These are phyloP conservation scores for Mirounga angustirostris DNA, from an alignment of 2,113 vertebrate genomes.

Conservation along the genomic window DNA sequence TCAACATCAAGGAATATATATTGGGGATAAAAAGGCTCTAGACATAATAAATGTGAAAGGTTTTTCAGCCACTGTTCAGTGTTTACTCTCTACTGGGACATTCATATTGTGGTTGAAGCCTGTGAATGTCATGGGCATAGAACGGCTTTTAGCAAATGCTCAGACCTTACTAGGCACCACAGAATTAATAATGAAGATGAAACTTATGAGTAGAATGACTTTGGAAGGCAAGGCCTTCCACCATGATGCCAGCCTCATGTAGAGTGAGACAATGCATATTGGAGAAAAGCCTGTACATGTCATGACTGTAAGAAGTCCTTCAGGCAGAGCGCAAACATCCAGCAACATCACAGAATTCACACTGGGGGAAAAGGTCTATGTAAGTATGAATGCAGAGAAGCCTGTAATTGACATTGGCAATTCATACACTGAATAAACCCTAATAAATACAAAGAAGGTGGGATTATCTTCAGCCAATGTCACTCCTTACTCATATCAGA, in stretches of 20 bases:
- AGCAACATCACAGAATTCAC: not conserved
- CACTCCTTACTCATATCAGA: not conserved
- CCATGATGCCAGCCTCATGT: not conserved
- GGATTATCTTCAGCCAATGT: not conserved
- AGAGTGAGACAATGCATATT: not conserved
- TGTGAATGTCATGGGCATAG: not conserved
- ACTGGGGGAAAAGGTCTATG: too few species aligned
- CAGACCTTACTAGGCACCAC: not conserved
- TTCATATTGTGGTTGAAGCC: not conserved
- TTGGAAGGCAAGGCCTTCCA: not conserved
- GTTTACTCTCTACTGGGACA: not conserved
- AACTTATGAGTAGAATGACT: not conserved
- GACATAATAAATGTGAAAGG: not conserved
- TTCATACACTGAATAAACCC: not conserved
- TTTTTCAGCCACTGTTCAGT: not conserved
- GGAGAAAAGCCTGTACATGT: not conserved
- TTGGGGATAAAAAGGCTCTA: not conserved
- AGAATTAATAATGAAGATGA: not conserved
- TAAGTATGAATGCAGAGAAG: not conserved
- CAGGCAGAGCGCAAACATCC: not conserved
- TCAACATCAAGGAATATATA: not conserved
- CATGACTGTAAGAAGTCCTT: not conserved
- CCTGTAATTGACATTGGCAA: not conserved
- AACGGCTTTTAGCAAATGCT: conserved; percentile 36
- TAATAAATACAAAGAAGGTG: not conserved